Evolutionary conservation across 2,888 invertebrate genomes (phyloP).

Genomic region (Melieria picta): DNA sequence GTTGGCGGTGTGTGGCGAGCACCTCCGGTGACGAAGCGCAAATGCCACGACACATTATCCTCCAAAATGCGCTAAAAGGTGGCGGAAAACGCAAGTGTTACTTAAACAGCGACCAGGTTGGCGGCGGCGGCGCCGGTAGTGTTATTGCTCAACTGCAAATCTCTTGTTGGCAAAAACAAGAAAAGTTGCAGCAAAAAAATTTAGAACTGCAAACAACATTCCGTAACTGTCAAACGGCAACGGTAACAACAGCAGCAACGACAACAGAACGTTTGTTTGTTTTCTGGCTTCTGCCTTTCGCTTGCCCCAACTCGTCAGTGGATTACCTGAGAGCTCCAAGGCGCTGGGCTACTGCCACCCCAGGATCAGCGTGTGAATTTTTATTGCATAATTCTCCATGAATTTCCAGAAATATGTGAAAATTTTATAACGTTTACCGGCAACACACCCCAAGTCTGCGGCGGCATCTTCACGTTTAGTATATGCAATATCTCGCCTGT

Average conservation of each 20-base stretch:
- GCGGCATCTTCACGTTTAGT: slow-evolving; percentile 6
- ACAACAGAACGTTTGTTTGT: slow-evolving; percentile 15
- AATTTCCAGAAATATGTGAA: slow-evolving; percentile 59
- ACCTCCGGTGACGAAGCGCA: slow-evolving; percentile 45
- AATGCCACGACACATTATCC: slow-evolving; percentile 53
- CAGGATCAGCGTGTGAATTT: slow-evolving; percentile 57
- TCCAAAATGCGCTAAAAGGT: slow-evolving; percentile 38
- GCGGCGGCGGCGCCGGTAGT: slow-evolving; percentile 34
- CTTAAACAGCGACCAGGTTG: not conserved
- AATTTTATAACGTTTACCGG: slow-evolving; percentile 45
- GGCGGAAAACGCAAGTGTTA: slow-evolving; percentile 6
- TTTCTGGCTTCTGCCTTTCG: too few relatives aligned
- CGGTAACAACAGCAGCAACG: slow-evolving; percentile 34
- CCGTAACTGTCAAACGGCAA: slow-evolving; percentile 17
- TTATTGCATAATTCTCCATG: slow-evolving; percentile 63
- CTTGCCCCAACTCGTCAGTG: not conserved
- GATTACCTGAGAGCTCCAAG: slow-evolving; percentile 24
- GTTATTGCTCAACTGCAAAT: slow-evolving; percentile 54
- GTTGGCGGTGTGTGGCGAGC: slow-evolving; percentile 5
- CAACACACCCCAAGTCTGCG: not conserved
- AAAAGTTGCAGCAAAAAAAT: slow-evolving; percentile 43
- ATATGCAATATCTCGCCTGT: not conserved
- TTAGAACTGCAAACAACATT: slow-evolving; percentile 35
- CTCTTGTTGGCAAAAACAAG: slow-evolving; percentile 51
- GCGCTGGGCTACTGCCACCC: slow-evolving; percentile 1